Evolutionary conservation across 2,888 invertebrate species (phyloP).

Genomic region (Tinea pellionella): DNA sequence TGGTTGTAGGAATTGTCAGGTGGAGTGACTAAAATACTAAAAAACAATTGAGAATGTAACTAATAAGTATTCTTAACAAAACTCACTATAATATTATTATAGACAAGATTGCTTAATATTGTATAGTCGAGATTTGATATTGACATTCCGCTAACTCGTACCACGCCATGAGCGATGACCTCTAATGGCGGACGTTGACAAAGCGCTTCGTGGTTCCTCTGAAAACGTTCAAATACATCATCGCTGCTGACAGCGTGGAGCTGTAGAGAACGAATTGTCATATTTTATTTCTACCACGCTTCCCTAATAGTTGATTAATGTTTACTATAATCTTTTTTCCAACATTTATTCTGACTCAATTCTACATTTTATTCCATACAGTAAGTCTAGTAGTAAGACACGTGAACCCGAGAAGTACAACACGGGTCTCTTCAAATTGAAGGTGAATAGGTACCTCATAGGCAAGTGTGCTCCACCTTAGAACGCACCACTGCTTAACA

Average conservation of each 20-base stretch:
- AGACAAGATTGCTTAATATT: background rate
- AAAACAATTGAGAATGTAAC: too few species aligned
- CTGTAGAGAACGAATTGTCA: constrained; percentile 57
- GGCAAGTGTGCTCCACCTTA: too few species aligned
- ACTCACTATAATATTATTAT: too few species aligned
- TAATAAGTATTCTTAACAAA: too few species aligned
- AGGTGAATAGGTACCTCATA: too few species aligned
- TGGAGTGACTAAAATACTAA: too few species aligned
- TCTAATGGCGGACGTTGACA: constrained; percentile 62
- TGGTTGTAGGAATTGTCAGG: too few species aligned
- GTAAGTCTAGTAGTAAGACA: too few species aligned
- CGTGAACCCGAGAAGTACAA: too few species aligned
- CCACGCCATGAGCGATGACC: constrained; percentile 56
- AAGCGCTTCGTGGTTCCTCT: constrained; percentile 55
- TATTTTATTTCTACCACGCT: constrained; percentile 62
- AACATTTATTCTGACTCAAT: background rate
- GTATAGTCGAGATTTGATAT: background rate
- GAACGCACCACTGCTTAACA: too few species aligned
- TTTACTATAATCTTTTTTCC: background rate
- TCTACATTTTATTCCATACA: too few species aligned
- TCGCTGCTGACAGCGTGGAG: constrained; percentile 53
- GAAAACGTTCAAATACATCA: constrained; percentile 69
- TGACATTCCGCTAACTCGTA: background rate
- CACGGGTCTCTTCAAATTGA: too few species aligned
- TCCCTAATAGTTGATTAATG: constrained; percentile 60